phyloP scores from a whole-genome alignment of 2,113 vertebrate genomes.

The Conger conger region DNA sequence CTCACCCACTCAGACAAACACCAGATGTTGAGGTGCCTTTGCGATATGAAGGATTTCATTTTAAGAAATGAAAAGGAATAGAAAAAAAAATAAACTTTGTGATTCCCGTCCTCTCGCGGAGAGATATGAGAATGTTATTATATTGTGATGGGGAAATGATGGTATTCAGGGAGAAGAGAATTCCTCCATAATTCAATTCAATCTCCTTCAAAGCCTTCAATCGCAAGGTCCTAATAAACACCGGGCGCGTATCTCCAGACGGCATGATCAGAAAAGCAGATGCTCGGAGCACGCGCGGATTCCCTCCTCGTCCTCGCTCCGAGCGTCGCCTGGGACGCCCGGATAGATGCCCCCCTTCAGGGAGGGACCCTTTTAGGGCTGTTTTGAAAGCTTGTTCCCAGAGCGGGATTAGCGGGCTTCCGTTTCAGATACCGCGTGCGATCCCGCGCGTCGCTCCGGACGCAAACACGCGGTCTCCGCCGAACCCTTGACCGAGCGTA shows the following conservation, averaged over 20 bases:
- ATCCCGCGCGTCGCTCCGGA: not conserved
- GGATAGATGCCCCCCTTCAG: not conserved
- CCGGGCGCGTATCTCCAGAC: not conserved
- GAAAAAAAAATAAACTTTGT: not conserved
- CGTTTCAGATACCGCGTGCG: not conserved
- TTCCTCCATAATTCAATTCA: constrained; percentile 26
- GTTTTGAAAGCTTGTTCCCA: not conserved
- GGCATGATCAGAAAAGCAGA: not conserved
- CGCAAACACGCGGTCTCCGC: not conserved
- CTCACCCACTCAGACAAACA: not conserved
- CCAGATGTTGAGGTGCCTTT: not conserved
- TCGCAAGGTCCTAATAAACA: constrained; percentile 19
- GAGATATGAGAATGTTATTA: constrained; percentile 35
- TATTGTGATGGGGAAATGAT: constrained; percentile 29
- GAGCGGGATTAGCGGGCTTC: not conserved
- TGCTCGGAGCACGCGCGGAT: not conserved
- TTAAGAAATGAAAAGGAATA: constrained; percentile 15
- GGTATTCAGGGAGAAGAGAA: not conserved
- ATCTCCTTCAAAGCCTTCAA: constrained; percentile 29
- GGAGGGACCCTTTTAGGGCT: not conserved
- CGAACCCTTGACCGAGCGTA: not conserved
- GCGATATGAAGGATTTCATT: constrained; percentile 27
- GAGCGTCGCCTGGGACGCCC: constrained; percentile 1
- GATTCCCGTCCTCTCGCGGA: not conserved
- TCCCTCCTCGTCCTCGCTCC: not conserved